These are phyloP conservation scores for Trachurus trachurus DNA, from an alignment of 2,797 vertebrate species.

Conservation along the genomic window DNA sequence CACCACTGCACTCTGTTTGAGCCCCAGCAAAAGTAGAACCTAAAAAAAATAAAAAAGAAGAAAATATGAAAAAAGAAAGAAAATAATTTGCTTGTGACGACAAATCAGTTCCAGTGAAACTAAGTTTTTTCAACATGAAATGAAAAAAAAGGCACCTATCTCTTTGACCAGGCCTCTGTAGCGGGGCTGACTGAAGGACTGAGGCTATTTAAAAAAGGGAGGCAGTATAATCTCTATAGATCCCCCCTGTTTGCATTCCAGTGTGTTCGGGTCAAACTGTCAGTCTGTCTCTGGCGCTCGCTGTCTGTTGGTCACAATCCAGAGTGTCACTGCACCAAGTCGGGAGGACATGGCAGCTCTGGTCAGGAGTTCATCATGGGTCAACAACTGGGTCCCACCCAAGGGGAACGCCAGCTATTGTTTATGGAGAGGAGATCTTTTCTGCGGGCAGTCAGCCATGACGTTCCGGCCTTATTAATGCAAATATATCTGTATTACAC, in stretches of 20 bases:
- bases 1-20: conserved; percentile 56
- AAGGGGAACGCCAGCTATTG: conserved; percentile 54
- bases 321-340: conserved; percentile 61
- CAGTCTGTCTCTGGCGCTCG: conserved; percentile 63
- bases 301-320: conserved; percentile 68
- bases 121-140: conserved; percentile 45
- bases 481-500: conserved; percentile 61
- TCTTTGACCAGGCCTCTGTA: conserved; percentile 54
- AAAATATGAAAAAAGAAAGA: conserved; percentile 34
- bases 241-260: conserved; percentile 78
- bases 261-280: conserved; percentile 73
- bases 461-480: conserved; percentile 70
- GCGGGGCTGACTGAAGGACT: conserved; percentile 29
- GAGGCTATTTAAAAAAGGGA: conserved; percentile 58
- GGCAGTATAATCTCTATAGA: conserved; percentile 66
- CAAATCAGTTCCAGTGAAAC: conserved; percentile 58
- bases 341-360: conserved; percentile 77
- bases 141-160: conserved; percentile 56
- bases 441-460: conserved; percentile 58
- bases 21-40: conserved; percentile 40
- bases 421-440: conserved; percentile 68
- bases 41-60: conserved; percentile 33
- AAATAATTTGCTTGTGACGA: conserved; percentile 61
- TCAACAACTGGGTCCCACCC: conserved; percentile 74
- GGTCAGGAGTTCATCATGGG: conserved; percentile 80